Percentiles rank a stretch among this genome's conserved stretches.
Conservation (phyloP, 2,113 vertebrate genomes). For the Gasterosteus aculeatus region DNA sequence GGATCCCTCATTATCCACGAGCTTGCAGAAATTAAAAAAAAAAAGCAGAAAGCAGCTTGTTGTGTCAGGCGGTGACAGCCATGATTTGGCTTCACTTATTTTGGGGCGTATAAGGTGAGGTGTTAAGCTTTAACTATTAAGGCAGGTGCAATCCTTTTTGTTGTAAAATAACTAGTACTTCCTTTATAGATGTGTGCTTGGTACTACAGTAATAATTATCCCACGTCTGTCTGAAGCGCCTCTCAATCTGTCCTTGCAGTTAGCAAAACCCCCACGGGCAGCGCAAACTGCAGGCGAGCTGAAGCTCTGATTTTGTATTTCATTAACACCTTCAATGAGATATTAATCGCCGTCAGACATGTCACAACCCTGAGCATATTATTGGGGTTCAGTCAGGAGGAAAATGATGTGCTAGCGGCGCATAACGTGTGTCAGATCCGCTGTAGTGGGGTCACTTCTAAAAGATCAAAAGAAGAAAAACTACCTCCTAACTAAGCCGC, state of each 20-base stretch:
- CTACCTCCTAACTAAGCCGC: conserved; percentile 10
- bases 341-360: conserved; percentile 71
- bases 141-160: conserved; percentile 7
- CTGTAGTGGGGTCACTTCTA: conserved; percentile 16
- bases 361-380: conserved; percentile 49
- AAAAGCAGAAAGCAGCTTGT: conserved; percentile 25
- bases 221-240: conserved; percentile 52
- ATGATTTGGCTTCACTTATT: conserved; percentile 5
- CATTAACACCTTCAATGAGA: conserved; percentile 71
- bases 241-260: conserved; percentile 63
- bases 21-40: conserved; percentile 8
- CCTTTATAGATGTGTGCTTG: conserved; percentile 25
- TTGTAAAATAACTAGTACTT: conserved; percentile 31
- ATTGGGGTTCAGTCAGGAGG: conserved; percentile 64
- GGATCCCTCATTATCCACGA: not conserved
- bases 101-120: conserved; percentile 4
- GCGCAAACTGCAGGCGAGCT: conserved; percentile 51
- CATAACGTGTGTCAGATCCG: conserved; percentile 31
- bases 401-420: conserved; percentile 56
- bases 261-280: conserved; percentile 56
- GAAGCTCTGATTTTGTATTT: conserved; percentile 67
- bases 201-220: conserved; percentile 64
- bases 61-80: conserved; percentile 29
- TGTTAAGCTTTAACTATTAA: conserved; percentile 26
- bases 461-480: not conserved